Evolutionary conservation across 2,888 invertebrate species (phyloP), one percentile per base, ranked within the genome.

Genomic region (Campopleginae sp.): DNA sequence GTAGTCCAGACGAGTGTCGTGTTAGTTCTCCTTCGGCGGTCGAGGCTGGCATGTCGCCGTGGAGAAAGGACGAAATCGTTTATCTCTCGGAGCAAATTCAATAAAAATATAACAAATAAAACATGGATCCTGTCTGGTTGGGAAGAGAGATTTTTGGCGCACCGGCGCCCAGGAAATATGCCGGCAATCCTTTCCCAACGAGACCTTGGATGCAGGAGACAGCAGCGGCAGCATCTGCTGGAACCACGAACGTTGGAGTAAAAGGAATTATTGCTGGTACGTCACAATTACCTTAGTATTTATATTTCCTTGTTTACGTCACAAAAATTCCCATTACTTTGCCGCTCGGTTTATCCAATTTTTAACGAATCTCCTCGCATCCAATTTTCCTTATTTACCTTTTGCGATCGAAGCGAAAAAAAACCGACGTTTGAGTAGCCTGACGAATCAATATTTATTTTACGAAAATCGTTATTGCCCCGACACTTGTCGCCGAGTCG

Each of bases 211-310:
- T 97, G 96, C 92, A 94, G 54, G 95, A 96, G 86, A 95, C 94
- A 6, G 58, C 3, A 86, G 97, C 97, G 85, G 97, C 97, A 82
- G 95, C 96, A 82, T 95, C 96, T 70, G 95, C 95, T 63, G 95
- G 95, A 72, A 95, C 95, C 66, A 90, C 90, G 66, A 92, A 90
- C 82, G 95, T 96, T 88, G 98, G 98, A 17, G 88, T 98, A 51
- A 98, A 99, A 94, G 99, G 99, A 91, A 97, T 99, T 87, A 95
- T 99, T 79, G 99, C 98, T 94, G 98, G 97, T 95, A 92, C 88
- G 82, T 91, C 54, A 63, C 23, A 46, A 38, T 66, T 63, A 77
- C 42, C n/a, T n/a, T n/a, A n/a, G n/a, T 63, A 27, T 27, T 65
- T n/a, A 71, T 42, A 42, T 33, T 54, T 12, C 48, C 2, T 66